phyloP scores from a whole-genome alignment of 92 coral and sea anemone genomes.

The Umimayanthus kanabou region DNA sequence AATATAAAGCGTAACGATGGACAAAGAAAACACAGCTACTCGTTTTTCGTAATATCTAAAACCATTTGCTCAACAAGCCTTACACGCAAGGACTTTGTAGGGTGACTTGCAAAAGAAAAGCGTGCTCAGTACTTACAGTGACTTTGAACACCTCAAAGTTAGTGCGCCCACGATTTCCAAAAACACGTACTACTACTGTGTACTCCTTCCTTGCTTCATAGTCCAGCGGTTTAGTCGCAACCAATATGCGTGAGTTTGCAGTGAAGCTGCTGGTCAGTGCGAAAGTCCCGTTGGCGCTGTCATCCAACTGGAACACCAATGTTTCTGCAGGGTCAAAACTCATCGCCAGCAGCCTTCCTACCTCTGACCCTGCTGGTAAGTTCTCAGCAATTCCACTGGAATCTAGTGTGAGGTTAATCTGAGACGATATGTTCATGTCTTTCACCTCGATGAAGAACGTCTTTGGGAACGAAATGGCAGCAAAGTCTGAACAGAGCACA shows the following conservation, averaged over 20 bases:
- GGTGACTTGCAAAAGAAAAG: background rate
- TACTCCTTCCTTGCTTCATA: constrained; percentile 56
- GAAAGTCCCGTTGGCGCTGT: constrained; percentile 67
- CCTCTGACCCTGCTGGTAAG: constrained; percentile 59
- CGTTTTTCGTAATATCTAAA: background rate
- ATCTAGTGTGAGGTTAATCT: constrained; percentile 64
- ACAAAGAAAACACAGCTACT: background rate
- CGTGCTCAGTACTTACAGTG: constrained; percentile 45
- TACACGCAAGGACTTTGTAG: background rate
- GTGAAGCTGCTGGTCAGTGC: constrained; percentile 50
- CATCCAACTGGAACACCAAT: constrained; percentile 57
- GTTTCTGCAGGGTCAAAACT: constrained; percentile 53
- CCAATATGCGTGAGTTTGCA: constrained; percentile 52
- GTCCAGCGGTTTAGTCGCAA: constrained; percentile 65
- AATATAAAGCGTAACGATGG: background rate
- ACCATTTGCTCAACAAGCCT: background rate
- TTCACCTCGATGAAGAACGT: constrained; percentile 61
- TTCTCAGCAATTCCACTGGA: constrained; percentile 59
- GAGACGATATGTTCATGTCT: constrained; percentile 48
- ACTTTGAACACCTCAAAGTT: constrained; percentile 60
- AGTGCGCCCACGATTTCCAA: constrained; percentile 66
- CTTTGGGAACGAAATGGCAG: constrained; percentile 46
- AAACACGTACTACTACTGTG: constrained; percentile 60
- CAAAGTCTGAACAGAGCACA: constrained; percentile 53
- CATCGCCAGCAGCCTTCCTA: constrained; percentile 61